Evolutionary conservation across 2,888 invertebrate genomes (phyloP), one percentile per base, ranked within the genome.

Genomic region (Drosophila anomalata): DNA sequence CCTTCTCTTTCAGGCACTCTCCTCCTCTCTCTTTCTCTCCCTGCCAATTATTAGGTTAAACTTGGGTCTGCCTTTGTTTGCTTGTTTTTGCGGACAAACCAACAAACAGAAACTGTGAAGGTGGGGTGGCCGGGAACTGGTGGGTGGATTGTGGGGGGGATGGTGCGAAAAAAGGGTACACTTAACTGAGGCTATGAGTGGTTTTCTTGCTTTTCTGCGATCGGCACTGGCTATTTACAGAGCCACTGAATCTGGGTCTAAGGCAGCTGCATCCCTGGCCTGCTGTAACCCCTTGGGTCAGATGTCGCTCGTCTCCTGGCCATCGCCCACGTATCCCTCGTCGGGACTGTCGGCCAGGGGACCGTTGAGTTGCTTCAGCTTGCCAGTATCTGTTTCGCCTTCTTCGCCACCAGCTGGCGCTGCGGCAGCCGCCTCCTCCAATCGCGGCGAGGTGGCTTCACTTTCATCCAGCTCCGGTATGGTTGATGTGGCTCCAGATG

Each of bases 241-340:
- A 63, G 91, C 91, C 71, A 91, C 91, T 61, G 91, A 91, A 76
- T 91, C 91, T 20, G 44, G 44, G 71, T 91, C 91, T 77, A 90
- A 89, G 77, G 88, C 88, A 72, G 76, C 86, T 77, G 77, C 75
- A 54, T 76, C 79, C 52, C 58, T 70, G 62, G 73, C 76, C 11
- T 46, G 47, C 47, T 56, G 50, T 47, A 52, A 47, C 46, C 57
- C 61, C 41, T 57, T 52, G 63, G 72, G 94, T 95, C 95, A 95
- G 92, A 95, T 95, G 89, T 95, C 95, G 86, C 94, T 94, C 69
- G 94, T 94, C 88, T 94, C 94, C 53, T 92, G 93, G 29, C 92
- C 93, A 79, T 96, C 97, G 41, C 96, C 97, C 58, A 96, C 97
- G 91, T 97, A 97, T 17, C 96, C 97, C 91, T 97, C 97, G 90